phyloP scores from a whole-genome alignment of 2,113 vertebrate species.

The Chionomys nivalis region DNA sequence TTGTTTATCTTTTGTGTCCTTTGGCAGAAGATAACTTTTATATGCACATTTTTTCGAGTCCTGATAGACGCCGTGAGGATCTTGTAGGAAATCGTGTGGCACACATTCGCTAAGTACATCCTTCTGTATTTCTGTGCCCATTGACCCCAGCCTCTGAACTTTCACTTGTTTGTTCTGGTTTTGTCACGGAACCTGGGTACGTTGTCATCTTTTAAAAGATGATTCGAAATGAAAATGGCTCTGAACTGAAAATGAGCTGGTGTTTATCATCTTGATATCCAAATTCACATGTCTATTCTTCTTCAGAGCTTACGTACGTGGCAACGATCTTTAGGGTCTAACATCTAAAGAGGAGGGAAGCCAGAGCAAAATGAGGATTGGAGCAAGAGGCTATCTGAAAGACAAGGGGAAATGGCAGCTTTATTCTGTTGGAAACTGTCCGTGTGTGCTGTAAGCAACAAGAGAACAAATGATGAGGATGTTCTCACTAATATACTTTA shows the following conservation, averaged over 20 bases:
- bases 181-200: constrained; percentile 43
- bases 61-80: no score
- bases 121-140: neutral
- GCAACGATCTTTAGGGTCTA: neutral
- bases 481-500: constrained; percentile 28
- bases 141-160: neutral
- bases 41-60: no score
- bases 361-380: neutral
- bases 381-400: constrained; percentile 37
- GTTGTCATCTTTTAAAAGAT: neutral
- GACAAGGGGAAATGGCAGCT: constrained; percentile 25
- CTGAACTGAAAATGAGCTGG: constrained; percentile 21
- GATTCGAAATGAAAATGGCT: constrained; percentile 65
- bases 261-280: neutral
- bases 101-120: neutral
- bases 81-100: neutral
- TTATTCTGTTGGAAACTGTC: constrained; percentile 40
- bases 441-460: constrained; percentile 35
- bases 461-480: neutral
- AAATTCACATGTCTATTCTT: constrained; percentile 52
- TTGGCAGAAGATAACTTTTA: neutral
- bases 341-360: neutral
- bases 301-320: constrained; percentile 16
- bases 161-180: neutral
- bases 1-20: neutral